Evolutionary conservation across 35 echinoderm and acorn worm genomes (phyloP).

Genomic region (Holothuria glaberrima): DNA sequence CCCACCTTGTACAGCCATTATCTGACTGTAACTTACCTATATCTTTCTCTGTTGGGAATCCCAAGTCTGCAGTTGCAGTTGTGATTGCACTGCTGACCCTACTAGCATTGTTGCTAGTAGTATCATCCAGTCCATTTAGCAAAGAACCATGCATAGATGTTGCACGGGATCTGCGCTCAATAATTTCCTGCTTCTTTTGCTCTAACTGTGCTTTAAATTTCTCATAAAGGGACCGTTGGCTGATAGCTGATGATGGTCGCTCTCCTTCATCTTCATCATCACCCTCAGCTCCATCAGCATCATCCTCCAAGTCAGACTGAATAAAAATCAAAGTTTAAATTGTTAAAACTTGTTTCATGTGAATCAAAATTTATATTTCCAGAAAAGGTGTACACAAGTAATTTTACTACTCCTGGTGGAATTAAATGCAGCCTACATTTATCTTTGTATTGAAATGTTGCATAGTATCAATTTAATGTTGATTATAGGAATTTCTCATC

Average conservation of each 20-base stretch:
- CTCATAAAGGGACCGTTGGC: conserved; percentile 82
- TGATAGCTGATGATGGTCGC: conserved; percentile 70
- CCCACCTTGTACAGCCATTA: not conserved
- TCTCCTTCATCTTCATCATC: conserved; percentile 63
- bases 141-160: conserved; percentile 98
- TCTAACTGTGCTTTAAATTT: conserved; percentile 92
- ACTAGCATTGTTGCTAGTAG: conserved; percentile 11
- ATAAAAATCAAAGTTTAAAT: no score
- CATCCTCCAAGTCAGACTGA: not conserved
- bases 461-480: no score
- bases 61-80: conserved; percentile 60
- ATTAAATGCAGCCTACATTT: no score
- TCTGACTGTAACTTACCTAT: conserved; percentile 36
- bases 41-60: conserved; percentile 62
- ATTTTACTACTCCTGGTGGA: no score
- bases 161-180: conserved; percentile 78
- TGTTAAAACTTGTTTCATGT: no score
- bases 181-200: conserved; percentile 73
- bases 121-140: conserved; percentile 46
- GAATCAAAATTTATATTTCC: no score
- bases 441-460: no score
- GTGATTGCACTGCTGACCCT: conserved; percentile 45
- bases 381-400: no score
- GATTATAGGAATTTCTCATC: no score
- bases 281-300: conserved; percentile 22